These are phyloP conservation scores for Chrysaora quinquecirrha DNA, from an alignment of 30 jellyfish, hydroid and myxozoan genomes.

Conservation along the genomic window DNA sequence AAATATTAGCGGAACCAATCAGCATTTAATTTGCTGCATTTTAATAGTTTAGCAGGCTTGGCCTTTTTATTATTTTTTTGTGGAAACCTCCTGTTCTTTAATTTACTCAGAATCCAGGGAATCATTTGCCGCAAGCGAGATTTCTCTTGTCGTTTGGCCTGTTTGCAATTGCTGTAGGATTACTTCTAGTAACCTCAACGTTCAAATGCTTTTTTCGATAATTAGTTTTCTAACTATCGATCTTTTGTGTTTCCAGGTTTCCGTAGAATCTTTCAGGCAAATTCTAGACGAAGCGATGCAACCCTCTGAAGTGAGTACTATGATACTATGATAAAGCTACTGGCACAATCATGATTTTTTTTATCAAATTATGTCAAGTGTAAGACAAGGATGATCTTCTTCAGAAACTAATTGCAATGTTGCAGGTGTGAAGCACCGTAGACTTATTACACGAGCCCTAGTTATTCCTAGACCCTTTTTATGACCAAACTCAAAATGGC, in stretches of 20 bases:
- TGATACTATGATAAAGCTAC: conserved; percentile 1
- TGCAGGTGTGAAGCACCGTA: not conserved
- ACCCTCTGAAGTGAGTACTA: not conserved
- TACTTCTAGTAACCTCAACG: too few species aligned
- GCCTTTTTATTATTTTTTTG: too few species aligned
- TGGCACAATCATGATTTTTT: not conserved
- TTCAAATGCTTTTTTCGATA: not conserved
- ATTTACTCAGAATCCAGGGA: not conserved
- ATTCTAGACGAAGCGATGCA: conserved; percentile 51
- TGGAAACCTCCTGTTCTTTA: too few species aligned
- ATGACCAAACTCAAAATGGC: too few species aligned
- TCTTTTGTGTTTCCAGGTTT: conserved; percentile 40
- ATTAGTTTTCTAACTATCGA: not conserved
- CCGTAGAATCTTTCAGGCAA: conserved; percentile 66
- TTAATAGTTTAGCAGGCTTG: too few species aligned
- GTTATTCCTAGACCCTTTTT: too few species aligned
- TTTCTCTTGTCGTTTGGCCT: not conserved
- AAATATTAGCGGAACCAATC: too few species aligned
- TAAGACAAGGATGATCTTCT: not conserved
- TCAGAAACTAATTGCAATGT: not conserved
- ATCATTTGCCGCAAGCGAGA: not conserved
- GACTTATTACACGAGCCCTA: too few species aligned
- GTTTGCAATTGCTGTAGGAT: too few species aligned
- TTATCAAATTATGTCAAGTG: not conserved
- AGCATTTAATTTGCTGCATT: too few species aligned